phyloP scores from a whole-genome alignment of 2,113 vertebrate species.

The Ammodytes dubius region DNA sequence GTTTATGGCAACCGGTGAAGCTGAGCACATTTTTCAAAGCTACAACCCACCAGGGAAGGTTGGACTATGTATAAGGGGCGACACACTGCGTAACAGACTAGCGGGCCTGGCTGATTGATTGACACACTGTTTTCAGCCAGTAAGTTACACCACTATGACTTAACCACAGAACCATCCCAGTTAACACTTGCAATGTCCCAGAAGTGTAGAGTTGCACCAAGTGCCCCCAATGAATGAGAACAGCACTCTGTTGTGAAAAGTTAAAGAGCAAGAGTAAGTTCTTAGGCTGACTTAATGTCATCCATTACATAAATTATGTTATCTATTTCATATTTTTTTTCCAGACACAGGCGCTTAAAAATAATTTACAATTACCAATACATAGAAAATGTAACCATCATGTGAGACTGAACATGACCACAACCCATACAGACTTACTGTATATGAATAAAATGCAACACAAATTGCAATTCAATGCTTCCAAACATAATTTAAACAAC shows the following conservation, averaged over 20 bases:
- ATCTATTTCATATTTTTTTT: background rate
- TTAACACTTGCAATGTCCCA: constrained; percentile 60
- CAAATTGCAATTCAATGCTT: background rate
- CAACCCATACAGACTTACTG: background rate
- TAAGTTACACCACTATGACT: constrained; percentile 74
- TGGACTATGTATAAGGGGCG: constrained; percentile 49
- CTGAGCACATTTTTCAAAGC: constrained; percentile 38
- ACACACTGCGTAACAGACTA: constrained; percentile 20
- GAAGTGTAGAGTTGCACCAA: constrained; percentile 61
- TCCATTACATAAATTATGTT: background rate
- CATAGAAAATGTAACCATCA: background rate
- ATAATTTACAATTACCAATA: background rate
- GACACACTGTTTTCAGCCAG: constrained; percentile 57
- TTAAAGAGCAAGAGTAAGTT: background rate
- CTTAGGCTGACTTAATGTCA: background rate
- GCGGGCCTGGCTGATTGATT: constrained; percentile 55
- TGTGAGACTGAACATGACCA: background rate
- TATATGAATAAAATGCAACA: background rate
- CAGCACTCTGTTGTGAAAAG: constrained; percentile 7
- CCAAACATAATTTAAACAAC: background rate
- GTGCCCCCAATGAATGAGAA: constrained; percentile 10
- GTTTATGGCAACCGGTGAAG: constrained; percentile 64
- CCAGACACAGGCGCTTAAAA: background rate
- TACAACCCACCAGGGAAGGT: constrained; percentile 47
- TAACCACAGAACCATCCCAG: constrained; percentile 66